These are phyloP conservation scores for Apamea crenata DNA, from an alignment of 2,888 invertebrate species.

Conservation along the genomic window DNA sequence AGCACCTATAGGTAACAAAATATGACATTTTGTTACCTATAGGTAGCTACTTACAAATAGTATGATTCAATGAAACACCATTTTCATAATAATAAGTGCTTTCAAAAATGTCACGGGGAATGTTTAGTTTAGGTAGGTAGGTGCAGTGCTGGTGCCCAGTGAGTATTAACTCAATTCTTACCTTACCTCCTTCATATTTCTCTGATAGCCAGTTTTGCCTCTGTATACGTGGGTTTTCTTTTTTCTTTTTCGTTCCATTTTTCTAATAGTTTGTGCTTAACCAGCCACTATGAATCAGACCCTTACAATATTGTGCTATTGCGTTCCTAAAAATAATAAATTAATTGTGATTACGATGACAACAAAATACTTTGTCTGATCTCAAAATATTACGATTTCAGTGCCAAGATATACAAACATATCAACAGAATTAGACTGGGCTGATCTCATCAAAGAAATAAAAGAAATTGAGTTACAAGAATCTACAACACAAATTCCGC, in stretches of 20 bases:
- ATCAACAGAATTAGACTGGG: constrained; percentile 14
- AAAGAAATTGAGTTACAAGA: not conserved
- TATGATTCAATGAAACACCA: not conserved
- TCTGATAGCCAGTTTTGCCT: not conserved
- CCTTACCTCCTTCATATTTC: no score
- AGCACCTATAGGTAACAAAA: no score
- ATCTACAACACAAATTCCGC: not conserved
- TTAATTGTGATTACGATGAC: not conserved
- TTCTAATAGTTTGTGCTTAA: not conserved
- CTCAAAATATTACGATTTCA: constrained; percentile 36
- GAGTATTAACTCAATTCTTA: not conserved
- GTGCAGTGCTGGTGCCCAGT: not conserved
- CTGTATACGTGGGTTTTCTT: no score
- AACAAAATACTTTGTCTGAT: not conserved
- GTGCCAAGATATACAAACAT: constrained; percentile 17
- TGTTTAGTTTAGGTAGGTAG: not conserved
- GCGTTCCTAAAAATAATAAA: not conserved
- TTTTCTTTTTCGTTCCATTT: not conserved
- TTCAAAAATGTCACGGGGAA: not conserved
- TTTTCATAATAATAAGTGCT: not conserved
- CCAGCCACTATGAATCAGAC: not conserved
- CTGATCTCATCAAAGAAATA: constrained; percentile 1
- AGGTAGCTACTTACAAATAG: not conserved
- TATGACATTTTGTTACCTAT: not conserved
- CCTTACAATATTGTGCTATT: not conserved